These are phyloP conservation scores for Serinus canaria DNA, from an alignment of 2,113 vertebrate species.

Conservation along the genomic window DNA sequence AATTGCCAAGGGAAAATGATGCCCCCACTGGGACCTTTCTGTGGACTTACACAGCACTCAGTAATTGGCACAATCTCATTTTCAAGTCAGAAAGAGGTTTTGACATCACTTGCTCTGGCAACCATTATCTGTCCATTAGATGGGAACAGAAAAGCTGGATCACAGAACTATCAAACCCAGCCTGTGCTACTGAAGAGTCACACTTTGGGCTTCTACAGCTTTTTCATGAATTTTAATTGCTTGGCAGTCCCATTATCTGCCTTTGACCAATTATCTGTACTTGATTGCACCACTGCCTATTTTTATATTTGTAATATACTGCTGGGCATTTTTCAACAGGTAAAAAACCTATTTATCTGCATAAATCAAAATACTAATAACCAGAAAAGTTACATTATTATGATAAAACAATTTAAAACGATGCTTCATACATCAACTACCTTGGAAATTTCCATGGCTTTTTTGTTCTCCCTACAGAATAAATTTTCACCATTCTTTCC, in stretches of 20 bases:
- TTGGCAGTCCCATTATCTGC: neutral
- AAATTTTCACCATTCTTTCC: neutral
- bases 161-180: neutral
- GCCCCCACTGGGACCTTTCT: fast-evolving
- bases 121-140: neutral
- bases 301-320: neutral
- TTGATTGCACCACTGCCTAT: neutral
- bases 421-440: neutral
- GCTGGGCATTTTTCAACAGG: neutral
- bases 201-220: neutral
- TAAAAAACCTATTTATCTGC: neutral
- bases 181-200: neutral
- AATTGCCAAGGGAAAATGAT: neutral
- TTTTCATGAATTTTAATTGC: neutral
- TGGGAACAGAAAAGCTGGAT: neutral
- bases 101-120: neutral
- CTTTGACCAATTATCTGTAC: neutral
- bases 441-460: neutral
- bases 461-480: neutral
- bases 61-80: neutral
- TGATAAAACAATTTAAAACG: neutral
- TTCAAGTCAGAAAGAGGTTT: neutral
- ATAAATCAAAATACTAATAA: neutral
- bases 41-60: neutral
- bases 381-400: neutral